These are phyloP conservation scores for Schrankia costaestrigalis DNA, from an alignment of 2,888 invertebrate genomes.

Conservation along the genomic window DNA sequence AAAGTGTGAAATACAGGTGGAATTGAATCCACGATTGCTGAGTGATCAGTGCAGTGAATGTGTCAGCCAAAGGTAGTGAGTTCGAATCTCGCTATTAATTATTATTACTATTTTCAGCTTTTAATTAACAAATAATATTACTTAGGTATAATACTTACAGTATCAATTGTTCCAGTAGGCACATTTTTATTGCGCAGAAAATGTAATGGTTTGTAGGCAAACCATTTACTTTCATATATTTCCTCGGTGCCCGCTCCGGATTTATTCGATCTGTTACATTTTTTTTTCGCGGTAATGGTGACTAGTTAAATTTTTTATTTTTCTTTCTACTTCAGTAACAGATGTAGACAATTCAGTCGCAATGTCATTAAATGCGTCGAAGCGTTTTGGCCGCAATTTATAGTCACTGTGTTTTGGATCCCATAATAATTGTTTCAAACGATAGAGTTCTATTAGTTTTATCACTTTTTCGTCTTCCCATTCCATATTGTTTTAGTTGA, in stretches of 20 bases:
- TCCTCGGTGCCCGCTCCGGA: slow-evolving; percentile 5
- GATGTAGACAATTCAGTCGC: slow-evolving; percentile 9
- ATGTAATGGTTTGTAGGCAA: slow-evolving; percentile 10
- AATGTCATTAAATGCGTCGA: slow-evolving; percentile 13
- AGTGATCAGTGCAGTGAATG: too few relatives aligned
- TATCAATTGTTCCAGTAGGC: slow-evolving; percentile 10
- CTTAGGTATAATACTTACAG: slow-evolving; percentile 4
- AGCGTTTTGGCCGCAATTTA: slow-evolving; percentile 12
- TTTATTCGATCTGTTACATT: slow-evolving; percentile 4
- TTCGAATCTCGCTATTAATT: neutral
- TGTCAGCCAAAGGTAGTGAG: too few relatives aligned
- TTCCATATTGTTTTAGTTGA: slow-evolving; percentile 9
- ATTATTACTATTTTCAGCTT: slow-evolving; percentile 3
- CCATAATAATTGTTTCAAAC: slow-evolving; percentile 13
- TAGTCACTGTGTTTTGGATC: slow-evolving; percentile 13
- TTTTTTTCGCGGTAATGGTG: slow-evolving; percentile 10
- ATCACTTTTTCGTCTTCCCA: neutral
- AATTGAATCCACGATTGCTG: too few relatives aligned
- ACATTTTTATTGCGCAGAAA: slow-evolving; percentile 11
- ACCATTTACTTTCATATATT: slow-evolving; percentile 8
- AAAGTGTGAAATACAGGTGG: too few relatives aligned
- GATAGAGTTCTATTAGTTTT: slow-evolving; percentile 10
- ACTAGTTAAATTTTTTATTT: slow-evolving; percentile 15
- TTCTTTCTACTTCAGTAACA: slow-evolving; percentile 10
- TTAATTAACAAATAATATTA: slow-evolving; percentile 4